A percentile compares a stretch with the other conserved stretches of the same genome.
Conservation (phyloP, 1,140 invertebrate species). For the Pseudomyrmex flavicornis region DNA sequence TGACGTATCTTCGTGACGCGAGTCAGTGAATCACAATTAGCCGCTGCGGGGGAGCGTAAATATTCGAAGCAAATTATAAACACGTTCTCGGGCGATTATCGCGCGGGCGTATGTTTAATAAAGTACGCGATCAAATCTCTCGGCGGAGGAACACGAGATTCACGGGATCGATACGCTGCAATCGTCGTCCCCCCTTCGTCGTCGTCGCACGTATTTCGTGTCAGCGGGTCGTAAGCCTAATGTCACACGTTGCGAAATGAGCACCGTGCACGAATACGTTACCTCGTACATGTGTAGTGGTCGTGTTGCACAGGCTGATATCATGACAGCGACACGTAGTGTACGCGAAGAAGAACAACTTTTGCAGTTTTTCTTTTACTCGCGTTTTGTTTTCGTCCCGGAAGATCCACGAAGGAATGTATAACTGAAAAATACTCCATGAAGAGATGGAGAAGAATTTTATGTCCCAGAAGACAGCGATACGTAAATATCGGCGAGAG, state of each 20-base stretch:
- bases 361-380: constrained; percentile 16
- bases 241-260: constrained; percentile 64
- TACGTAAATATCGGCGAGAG: constrained; percentile 55
- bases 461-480: constrained; percentile 41
- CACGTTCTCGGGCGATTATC: constrained; percentile 48
- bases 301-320: neutral
- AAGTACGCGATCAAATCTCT: constrained; percentile 58
- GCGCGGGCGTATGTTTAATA: constrained; percentile 52
- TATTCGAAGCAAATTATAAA: constrained; percentile 51
- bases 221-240: constrained; percentile 66
- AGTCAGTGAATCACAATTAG: constrained; percentile 66
- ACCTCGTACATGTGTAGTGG: neutral
- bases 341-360: constrained; percentile 9
- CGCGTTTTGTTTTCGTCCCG: constrained; percentile 28
- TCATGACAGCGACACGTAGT: constrained; percentile 14
- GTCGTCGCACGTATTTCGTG: constrained; percentile 64
- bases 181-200: constrained; percentile 22
- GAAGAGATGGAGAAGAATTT: constrained; percentile 54
- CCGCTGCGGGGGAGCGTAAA: constrained; percentile 48
- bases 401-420: constrained; percentile 13
- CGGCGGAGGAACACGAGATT: constrained; percentile 61
- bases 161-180: constrained; percentile 59
- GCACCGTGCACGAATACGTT: constrained; percentile 50
- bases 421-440: constrained; percentile 47
- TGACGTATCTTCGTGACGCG: constrained; percentile 55